Base-by-base conservation (phyloP, 2,113 vertebrate species). In the Chaetops frenatus region DNA sequence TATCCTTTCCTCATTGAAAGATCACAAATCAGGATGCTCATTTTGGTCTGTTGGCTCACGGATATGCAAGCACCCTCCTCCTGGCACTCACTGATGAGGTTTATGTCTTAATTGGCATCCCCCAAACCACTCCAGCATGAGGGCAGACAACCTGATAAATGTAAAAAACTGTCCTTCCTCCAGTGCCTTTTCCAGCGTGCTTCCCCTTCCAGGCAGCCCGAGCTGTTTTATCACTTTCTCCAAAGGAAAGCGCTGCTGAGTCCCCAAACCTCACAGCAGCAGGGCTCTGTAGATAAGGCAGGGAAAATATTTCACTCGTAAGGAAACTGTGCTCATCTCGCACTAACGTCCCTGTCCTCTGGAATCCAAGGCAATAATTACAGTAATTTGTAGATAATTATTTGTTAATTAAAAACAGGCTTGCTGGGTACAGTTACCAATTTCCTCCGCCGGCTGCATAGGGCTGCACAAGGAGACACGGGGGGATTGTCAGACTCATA, bases 301-400 rank as follows among this genome's bases (percentile, higher is more conserved):
- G 77, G 65, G 88, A 92, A 96, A 95, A 95, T 94, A 94, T 95
- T 97, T 97, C 95, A 96, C 90, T 96, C 2, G 20, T 90, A 96
- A 95, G 86, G 90, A 93, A 97, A 81, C 72, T 29, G 24, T 25
- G 88, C 88, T 96, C 82, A 45, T 97, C 92, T 90, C 1, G 0
- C 25, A 1, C 88, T 95, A 92, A 84, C 60, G 18, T 96, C 92
- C 77, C 93, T 76, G 36, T 97, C 93, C 88, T 94, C 93, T 96
- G 94, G 93, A 97, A 97, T 97, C 90, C 92, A 81, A 97, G 90
- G 93, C 95, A 96, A 93, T 97, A 96, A 96, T 97, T 97, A 97
- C 94, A 97, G 93, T 92, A 96, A 97, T 97, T 97, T 97, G 96
- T 93, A 96, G 96, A 94, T 97, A 96, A 96, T 97, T 97, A 97